phyloP scores from a whole-genome alignment of 2,113 vertebrate genomes.

The Holacanthus passer region DNA sequence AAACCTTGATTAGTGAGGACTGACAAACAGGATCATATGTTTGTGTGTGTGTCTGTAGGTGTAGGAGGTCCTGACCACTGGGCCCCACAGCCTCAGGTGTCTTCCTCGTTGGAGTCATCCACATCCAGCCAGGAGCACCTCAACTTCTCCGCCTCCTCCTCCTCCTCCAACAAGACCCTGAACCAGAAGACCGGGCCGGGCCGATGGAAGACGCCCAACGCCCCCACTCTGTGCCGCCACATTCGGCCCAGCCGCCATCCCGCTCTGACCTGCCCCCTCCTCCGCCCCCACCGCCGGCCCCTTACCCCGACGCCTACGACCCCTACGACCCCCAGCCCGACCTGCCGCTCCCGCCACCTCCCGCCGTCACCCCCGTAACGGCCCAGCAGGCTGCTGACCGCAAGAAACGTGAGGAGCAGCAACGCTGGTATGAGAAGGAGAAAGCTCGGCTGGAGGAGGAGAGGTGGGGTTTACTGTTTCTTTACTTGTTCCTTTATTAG shows the following conservation, averaged over 20 bases:
- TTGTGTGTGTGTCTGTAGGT: constrained; percentile 15
- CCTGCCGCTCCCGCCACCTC: constrained; percentile 87
- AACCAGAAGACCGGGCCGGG: constrained; percentile 95
- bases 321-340: constrained; percentile 87
- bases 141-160: constrained; percentile 90
- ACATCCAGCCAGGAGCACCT: constrained; percentile 97
- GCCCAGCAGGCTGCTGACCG: constrained; percentile 88
- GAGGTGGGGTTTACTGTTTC: constrained; percentile 60
- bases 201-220: constrained; percentile 95
- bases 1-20: not conserved
- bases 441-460: constrained; percentile 98
- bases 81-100: constrained; percentile 85
- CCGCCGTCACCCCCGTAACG: constrained; percentile 48
- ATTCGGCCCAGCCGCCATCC: constrained; percentile 85
- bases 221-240: constrained; percentile 80
- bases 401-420: constrained; percentile 96
- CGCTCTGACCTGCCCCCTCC: constrained; percentile 94
- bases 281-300: constrained; percentile 88
- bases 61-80: constrained; percentile 86
- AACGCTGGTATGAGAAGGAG: constrained; percentile 99
- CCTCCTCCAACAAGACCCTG: constrained; percentile 84
- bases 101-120: constrained; percentile 93
- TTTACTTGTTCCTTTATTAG: not conserved
- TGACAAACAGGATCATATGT: not conserved
- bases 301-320: constrained; percentile 86